A percentile compares a stretch with the other conserved stretches of the same genome.
Conservation (phyloP, 2,113 vertebrate species). For the Puffinus mauretanicus region DNA sequence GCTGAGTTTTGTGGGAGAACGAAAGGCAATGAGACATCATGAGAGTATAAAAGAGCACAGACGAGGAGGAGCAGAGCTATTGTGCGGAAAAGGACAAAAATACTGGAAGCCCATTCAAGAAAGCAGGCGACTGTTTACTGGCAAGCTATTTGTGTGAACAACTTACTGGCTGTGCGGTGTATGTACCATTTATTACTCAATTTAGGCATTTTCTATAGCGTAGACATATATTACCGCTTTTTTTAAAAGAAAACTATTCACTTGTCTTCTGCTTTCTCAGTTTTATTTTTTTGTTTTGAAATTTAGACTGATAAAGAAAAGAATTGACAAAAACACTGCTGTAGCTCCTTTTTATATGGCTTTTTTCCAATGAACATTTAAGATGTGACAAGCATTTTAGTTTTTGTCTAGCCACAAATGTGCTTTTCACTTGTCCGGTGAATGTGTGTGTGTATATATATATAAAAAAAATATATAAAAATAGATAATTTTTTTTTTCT, state of each 20-base stretch:
- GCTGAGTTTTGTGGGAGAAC: background rate
- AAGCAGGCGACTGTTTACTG: background rate
- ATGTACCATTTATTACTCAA: background rate
- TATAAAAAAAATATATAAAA: too few species aligned
- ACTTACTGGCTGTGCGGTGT: background rate
- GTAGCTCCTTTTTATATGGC: background rate
- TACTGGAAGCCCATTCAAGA: background rate
- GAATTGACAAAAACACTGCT: background rate
- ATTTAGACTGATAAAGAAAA: background rate
- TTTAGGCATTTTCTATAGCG: background rate
- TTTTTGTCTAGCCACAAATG: background rate
- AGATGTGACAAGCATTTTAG: background rate
- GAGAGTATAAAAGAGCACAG: background rate
- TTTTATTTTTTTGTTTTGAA: background rate
- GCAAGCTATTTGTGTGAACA: background rate
- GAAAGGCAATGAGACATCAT: accelerated
- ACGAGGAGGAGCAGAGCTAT: background rate
- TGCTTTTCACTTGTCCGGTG: background rate
- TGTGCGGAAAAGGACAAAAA: background rate
- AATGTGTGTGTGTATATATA: background rate
- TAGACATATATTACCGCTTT: background rate
- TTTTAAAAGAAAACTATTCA: background rate
- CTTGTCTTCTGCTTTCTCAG: background rate
- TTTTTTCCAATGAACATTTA: background rate
- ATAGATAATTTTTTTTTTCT: background rate